Conservation (phyloP, 2,888 invertebrate genomes). For the Lasius fuliginosus region DNA sequence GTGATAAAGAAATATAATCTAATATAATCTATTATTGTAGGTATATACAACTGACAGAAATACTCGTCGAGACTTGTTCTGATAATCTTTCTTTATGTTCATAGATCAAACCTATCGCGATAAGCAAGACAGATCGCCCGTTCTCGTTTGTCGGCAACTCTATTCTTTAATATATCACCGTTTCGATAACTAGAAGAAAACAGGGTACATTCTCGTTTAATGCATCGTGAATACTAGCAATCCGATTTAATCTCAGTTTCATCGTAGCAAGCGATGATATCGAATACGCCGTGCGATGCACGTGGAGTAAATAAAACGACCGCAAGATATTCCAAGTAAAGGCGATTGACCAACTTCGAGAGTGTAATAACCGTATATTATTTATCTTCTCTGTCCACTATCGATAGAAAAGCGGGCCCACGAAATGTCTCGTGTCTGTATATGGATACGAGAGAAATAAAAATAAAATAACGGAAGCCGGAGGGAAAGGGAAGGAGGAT, state of each 20-base stretch:
- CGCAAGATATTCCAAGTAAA: slow-evolving; percentile 56
- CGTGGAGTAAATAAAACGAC: slow-evolving; percentile 71
- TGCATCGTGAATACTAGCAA: slow-evolving; percentile 4
- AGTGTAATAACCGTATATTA: slow-evolving; percentile 56
- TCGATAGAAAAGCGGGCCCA: slow-evolving; percentile 64
- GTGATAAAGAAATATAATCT: slow-evolving; percentile 9
- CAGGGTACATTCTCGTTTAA: neutral
- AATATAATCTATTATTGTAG: neutral
- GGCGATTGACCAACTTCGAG: slow-evolving; percentile 68
- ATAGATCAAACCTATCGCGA: neutral
- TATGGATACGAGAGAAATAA: neutral
- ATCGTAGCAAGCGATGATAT: slow-evolving; percentile 20
- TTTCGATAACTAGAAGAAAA: slow-evolving; percentile 12
- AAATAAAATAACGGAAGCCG: neutral
- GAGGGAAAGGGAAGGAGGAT: too few relatives aligned
- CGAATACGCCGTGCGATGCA: slow-evolving; percentile 50
- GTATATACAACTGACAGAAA: neutral
- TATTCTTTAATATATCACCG: slow-evolving; percentile 1
- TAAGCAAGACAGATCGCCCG: slow-evolving; percentile 13
- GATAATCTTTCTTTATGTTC: slow-evolving; percentile 14
- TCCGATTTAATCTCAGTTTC: slow-evolving; percentile 32
- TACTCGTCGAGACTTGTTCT: neutral
- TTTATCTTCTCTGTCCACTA: slow-evolving; percentile 74
- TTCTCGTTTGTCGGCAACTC: neutral
- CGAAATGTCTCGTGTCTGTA: slow-evolving; percentile 35